phyloP scores from a whole-genome alignment of 2,888 invertebrate species.

The Listrodromus nycthemerus region DNA sequence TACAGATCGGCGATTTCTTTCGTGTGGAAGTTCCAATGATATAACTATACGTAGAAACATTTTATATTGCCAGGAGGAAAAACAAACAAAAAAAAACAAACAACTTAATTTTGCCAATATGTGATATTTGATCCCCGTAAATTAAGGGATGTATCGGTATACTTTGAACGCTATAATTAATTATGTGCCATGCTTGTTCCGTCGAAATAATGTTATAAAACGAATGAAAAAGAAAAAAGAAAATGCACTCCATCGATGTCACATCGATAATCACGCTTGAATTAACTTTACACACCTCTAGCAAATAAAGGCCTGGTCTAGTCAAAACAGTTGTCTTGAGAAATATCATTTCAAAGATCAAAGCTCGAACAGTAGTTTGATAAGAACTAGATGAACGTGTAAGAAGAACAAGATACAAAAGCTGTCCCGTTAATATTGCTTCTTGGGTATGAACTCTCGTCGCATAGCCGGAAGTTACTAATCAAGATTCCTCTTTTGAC shows the following conservation, averaged over 20 bases:
- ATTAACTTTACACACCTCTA: slow-evolving; percentile 52
- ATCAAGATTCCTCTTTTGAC: slow-evolving; percentile 62
- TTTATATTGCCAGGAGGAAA: slow-evolving; percentile 53
- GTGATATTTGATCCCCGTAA: slow-evolving; percentile 59
- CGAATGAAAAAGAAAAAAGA: slow-evolving; percentile 25
- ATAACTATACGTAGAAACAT: slow-evolving; percentile 49
- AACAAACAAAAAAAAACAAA: slow-evolving; percentile 17
- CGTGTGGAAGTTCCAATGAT: slow-evolving; percentile 45
- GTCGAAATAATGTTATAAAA: slow-evolving; percentile 45
- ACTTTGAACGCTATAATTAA: slow-evolving; percentile 45
- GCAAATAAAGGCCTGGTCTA: slow-evolving; percentile 55
- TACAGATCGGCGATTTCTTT: slow-evolving; percentile 35
- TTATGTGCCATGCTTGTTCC: slow-evolving; percentile 65
- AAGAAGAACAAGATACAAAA: not conserved
- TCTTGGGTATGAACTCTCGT: slow-evolving; percentile 2
- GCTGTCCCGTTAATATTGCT: slow-evolving; percentile 20
- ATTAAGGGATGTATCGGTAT: slow-evolving; percentile 50
- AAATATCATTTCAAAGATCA: slow-evolving; percentile 1
- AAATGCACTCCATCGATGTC: slow-evolving; percentile 53
- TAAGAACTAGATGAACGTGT: not conserved
- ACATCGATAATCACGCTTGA: slow-evolving; percentile 49
- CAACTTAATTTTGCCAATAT: slow-evolving; percentile 57
- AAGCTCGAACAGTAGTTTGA: slow-evolving; percentile 21
- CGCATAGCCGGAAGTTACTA: slow-evolving; percentile 12
- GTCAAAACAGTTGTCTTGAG: slow-evolving; percentile 64